Evolutionary conservation across 2,113 vertebrate species (phyloP).

Genomic region (Malurus melanocephalus): DNA sequence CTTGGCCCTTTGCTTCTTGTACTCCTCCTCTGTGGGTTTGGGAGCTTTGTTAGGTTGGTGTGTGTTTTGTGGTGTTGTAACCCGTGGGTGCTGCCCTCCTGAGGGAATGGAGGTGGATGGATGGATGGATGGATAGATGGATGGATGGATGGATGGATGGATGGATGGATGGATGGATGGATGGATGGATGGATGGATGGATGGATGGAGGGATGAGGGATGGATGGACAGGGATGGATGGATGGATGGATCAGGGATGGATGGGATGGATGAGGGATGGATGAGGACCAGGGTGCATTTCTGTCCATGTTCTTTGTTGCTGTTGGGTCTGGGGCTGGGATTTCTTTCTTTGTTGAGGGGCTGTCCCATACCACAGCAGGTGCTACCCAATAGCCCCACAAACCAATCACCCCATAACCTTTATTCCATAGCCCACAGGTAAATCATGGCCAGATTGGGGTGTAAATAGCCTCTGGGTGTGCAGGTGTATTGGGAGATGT

Average conservation of each 20-base stretch:
- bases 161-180: too few species aligned
- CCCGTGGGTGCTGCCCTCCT: background rate
- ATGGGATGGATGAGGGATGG: too few species aligned
- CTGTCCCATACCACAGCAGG: background rate
- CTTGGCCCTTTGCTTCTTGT: background rate
- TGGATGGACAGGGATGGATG: too few species aligned
- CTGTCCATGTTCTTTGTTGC: background rate
- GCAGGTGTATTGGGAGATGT: background rate
- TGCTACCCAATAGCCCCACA: background rate
- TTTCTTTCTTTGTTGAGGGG: background rate
- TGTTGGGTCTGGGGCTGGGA: background rate
- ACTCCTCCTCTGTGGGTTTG: background rate
- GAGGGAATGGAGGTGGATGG: too few species aligned
- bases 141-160: background rate
- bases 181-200: background rate
- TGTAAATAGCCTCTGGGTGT: background rate
- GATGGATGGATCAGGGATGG: too few species aligned
- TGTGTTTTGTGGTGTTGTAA: background rate
- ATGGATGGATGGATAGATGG: background rate
- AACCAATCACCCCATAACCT: background rate
- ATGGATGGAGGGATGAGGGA: too few species aligned
- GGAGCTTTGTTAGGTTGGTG: background rate
- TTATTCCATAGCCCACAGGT: background rate
- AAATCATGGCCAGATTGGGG: background rate
- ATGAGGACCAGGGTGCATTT: background rate